Base-by-base conservation (phyloP, 92 coral and sea anemone species). In the Siderastrea siderea region DNA sequence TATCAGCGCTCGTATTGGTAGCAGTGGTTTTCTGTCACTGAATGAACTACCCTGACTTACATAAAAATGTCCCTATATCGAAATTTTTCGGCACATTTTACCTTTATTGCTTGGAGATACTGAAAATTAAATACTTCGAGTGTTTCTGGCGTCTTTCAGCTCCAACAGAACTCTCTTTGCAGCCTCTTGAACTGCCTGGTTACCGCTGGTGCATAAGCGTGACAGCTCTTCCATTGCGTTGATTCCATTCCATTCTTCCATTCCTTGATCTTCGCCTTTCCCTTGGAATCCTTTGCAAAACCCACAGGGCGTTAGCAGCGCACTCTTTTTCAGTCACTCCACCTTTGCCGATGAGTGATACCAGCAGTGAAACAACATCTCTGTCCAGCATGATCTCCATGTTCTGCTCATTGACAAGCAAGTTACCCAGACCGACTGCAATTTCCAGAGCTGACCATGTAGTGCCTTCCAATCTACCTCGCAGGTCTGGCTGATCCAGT, bases 291-390 rank as follows among this genome's bases (percentile, higher is more conserved):
- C 55, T 88, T 85, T 13, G 93, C 93, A 46, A 94, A 38, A 82
- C 70, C 96, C 96, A 94, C 71, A 94, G 63, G 51, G 93, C 81
- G 71, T 94, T 94, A 48, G 93, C 90, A 52, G 97, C 89, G 46
- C 97, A 86, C 10, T 94, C 97, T 71, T 92, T 89, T 45, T 94
- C 97, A 47, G 85, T 86, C 13, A 79, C 87, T 0, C 75, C 86
- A 17, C 97, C 97, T 59, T 94, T 94, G 6, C 63, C 72, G 68
- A 94, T 70, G 55, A 94, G 79, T 11, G 68, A 78, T 13, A 92
- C 46, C 1, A 92, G 81, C 80, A 92, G 83, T n/a, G 95, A 60
- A 79, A 94, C 83, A 17, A 83, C 92, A 55, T 80, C 95, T 76
- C 81, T 67, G 13, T 94, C 93, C 59, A 94, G 71, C 60, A 92